Evolutionary conservation across 2,888 invertebrate species (phyloP).

Genomic region (Catocala fraxini): DNA sequence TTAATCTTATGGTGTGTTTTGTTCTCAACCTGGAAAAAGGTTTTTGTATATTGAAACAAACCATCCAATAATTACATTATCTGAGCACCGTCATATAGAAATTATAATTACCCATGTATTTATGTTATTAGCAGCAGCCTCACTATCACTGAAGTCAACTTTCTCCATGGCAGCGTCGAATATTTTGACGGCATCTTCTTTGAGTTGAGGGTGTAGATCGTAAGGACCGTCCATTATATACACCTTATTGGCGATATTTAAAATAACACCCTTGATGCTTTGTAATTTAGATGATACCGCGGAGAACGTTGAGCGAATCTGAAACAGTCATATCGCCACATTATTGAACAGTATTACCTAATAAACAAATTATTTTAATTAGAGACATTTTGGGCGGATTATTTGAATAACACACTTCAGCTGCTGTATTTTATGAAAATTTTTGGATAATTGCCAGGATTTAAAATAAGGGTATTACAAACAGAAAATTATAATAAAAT

Average conservation of each 20-base stretch:
- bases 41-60: too few species aligned
- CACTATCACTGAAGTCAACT: conserved; percentile 87
- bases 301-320: conserved; percentile 78
- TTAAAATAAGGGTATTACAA: too few species aligned
- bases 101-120: conserved; percentile 91
- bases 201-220: conserved; percentile 84
- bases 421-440: too few species aligned
- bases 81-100: not conserved
- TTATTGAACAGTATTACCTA: too few species aligned
- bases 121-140: conserved; percentile 86
- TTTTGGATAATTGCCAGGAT: too few species aligned
- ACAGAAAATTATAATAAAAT: too few species aligned
- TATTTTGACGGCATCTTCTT: conserved; percentile 86
- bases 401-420: too few species aligned
- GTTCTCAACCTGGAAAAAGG: too few species aligned
- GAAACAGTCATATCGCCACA: conserved; percentile 32
- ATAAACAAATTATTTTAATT: too few species aligned
- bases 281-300: conserved; percentile 66
- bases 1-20: too few species aligned
- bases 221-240: conserved; percentile 87
- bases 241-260: conserved; percentile 91
- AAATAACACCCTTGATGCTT: conserved; percentile 83
- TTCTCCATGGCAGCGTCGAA: conserved; percentile 90
- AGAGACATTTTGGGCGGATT: too few species aligned
- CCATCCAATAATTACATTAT: too few species aligned